Base-by-base conservation (phyloP, 2,888 invertebrate genomes). In the Lasioglossum calceatum region DNA sequence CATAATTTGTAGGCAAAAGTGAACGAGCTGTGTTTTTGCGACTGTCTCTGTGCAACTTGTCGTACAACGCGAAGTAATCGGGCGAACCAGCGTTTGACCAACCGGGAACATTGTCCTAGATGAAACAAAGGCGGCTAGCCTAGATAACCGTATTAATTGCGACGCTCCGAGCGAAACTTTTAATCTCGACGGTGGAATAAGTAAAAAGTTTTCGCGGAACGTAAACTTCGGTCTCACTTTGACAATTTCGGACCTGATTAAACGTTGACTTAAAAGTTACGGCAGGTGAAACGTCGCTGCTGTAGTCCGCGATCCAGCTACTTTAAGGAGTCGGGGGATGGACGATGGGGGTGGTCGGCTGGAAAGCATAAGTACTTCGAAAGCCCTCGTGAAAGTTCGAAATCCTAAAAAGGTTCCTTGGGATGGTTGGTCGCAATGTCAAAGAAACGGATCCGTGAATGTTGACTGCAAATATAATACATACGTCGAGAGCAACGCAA, bases 171-270 rank as follows among this genome's bases (percentile, higher is more conserved):
- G 58, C 27, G 78, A 64, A 77, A 82, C 70, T 73, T 81, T 79
- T 73, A 77, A 84, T 78, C 71, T 23, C 54, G 36, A 14, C 58
- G 39, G 67, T 80, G 19, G 76, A 39, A 67, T 67, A 76, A 27
- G 72, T 42, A 47, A 70, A 70, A 74, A 36, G n/a, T 72, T 47
- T 36, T 23, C 14, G 36, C 8, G 39, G 2, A n/a, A 71, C 58
- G 44, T 61, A 32, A 82, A 88, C 80, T 79, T 79, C 71, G 39
- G 54, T 74, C 36, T 12, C 70, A 39, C 61, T 86, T 81, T 71
- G 78, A 88, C 77, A 81, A 81, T 79, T 82, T 85, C 42, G 50
- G 80, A 47, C 54, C 39, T 47, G 86, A 84, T 87, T 84, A 82
- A 84, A 81, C 84, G 77, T 81, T 84, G 71, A 77, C 80, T 77